Evolutionary conservation across 23 tunicate genomes (phyloP).

Genomic region (Halocynthia roretzi): DNA sequence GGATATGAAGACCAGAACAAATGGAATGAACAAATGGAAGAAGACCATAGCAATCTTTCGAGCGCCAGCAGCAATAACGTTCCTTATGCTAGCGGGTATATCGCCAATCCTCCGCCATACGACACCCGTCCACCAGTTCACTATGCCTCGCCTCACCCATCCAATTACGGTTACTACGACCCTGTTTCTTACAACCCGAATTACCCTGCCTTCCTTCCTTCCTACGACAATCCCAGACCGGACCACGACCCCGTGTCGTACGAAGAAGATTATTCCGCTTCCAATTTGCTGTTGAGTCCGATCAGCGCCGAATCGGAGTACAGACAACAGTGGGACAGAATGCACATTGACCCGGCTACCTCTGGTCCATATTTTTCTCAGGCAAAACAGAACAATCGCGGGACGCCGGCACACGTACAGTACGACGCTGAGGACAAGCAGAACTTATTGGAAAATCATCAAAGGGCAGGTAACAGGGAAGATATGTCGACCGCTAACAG

Average conservation of each 20-base stretch:
- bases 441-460: no score
- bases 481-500: no score
- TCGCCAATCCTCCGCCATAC: background rate
- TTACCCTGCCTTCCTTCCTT: constrained; percentile 6
- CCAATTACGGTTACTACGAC: constrained; percentile 7
- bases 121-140: background rate
- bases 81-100: background rate
- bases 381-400: no score
- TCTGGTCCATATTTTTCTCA: no score
- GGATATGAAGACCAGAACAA: constrained; percentile 39
- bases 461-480: no score
- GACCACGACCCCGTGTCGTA: constrained; percentile 2
- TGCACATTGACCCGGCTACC: no score
- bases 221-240: constrained; percentile 12
- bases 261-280: constrained; percentile 68
- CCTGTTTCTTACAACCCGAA: constrained; percentile 11
- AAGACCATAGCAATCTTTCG: constrained; percentile 47
- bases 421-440: no score
- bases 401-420: no score
- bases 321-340: background rate
- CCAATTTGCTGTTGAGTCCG: constrained; percentile 52
- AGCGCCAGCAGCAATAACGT: constrained; percentile 39
- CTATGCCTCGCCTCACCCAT: constrained; percentile 12
- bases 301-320: constrained; percentile 32
- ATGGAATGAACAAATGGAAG: constrained; percentile 21